Percentiles rank a stretch among this genome's conserved stretches.
phyloP scores from a whole-genome alignment of 2,113 vertebrate species.

The Equus przewalskii region DNA sequence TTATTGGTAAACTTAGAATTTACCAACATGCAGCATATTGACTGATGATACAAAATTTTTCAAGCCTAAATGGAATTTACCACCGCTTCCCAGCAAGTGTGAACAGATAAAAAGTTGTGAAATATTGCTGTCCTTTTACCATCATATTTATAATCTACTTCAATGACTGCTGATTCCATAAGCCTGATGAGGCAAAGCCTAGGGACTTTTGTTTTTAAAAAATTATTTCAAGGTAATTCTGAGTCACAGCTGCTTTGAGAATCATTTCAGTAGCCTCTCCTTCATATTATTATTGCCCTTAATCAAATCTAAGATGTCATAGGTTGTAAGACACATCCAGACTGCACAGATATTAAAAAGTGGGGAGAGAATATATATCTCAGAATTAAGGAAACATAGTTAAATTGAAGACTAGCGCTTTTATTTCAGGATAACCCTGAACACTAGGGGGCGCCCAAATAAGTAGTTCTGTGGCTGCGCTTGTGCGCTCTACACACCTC shows the following conservation, averaged over 20 bases:
- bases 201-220: constrained; percentile 1
- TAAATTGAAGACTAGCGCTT: neutral
- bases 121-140: neutral
- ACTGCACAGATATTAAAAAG: neutral
- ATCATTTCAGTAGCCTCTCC: neutral
- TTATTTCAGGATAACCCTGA: neutral
- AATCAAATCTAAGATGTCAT: neutral
- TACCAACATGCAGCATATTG: neutral
- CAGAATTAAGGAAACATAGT: neutral
- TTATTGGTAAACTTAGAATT: neutral
- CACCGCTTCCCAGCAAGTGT: neutral
- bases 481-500: neutral
- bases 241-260: neutral
- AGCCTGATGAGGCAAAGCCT: neutral
- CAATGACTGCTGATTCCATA: neutral
- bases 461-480: neutral
- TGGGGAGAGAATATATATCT: neutral
- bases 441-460: neutral
- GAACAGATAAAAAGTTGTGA: neutral
- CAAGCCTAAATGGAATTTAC: neutral
- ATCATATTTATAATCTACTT: neutral
- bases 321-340: neutral
- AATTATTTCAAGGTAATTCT: neutral
- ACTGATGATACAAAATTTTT: neutral
- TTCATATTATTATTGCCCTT: neutral